A percentile compares a stretch with the other conserved stretches of the same genome.
Evolutionary conservation across 2,113 vertebrate genomes (phyloP).

Genomic region (Aepyceros melampus): DNA sequence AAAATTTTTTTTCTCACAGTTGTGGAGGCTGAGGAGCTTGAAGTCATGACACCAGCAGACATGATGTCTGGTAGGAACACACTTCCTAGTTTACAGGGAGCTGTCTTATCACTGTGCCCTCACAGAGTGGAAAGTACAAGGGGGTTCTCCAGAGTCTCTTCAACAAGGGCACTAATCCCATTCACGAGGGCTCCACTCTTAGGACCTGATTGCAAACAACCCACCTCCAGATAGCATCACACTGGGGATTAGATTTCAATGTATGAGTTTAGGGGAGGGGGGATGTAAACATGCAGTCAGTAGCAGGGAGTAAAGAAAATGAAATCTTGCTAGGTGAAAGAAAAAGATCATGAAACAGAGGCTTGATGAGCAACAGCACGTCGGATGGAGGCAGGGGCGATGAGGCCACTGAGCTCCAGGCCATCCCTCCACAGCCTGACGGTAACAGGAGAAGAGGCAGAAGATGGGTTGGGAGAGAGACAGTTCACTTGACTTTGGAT

Average conservation of each 20-base stretch:
- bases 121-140: neutral
- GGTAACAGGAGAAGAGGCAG: neutral
- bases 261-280: neutral
- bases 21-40: neutral
- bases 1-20: neutral
- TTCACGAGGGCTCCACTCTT: neutral
- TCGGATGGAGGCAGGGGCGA: too few relatives aligned
- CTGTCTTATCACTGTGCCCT: neutral
- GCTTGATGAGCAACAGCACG: fast-evolving
- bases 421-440: neutral
- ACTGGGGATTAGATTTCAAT: neutral
- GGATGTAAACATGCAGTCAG: neutral
- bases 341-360: neutral
- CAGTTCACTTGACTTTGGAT: neutral
- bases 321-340: neutral
- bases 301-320: neutral
- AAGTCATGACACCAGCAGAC: neutral
- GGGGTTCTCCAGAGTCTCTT: too few relatives aligned
- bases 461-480: neutral
- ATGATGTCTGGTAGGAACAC: neutral
- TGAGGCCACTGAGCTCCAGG: neutral
- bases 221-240: neutral
- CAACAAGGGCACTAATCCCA: neutral
- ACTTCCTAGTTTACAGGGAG: neutral
- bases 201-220: neutral